Conservation (phyloP, 2,888 invertebrate species). For the Drosophila ezoana region DNA sequence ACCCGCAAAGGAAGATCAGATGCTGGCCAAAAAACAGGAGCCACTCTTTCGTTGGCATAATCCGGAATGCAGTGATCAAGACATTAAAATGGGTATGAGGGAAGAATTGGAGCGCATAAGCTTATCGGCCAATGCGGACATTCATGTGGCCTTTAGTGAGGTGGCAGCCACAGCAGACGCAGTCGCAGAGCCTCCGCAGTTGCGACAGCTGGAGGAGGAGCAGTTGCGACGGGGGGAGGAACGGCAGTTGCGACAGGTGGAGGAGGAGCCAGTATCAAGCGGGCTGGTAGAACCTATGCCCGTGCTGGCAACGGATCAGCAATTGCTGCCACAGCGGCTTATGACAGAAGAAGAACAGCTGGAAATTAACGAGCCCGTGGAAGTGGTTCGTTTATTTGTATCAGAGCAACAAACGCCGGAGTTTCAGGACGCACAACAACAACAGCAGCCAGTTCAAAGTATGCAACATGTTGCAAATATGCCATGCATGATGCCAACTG, state of each 20-base stretch:
- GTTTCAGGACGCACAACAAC: not conserved
- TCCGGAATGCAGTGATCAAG: slow-evolving; percentile 28
- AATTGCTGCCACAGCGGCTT: not conserved
- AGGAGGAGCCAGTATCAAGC: not conserved
- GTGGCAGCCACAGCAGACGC: not conserved
- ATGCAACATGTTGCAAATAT: slow-evolving; percentile 5
- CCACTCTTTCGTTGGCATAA: slow-evolving; percentile 57
- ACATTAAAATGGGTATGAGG: slow-evolving; percentile 34
- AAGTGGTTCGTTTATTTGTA: too few species aligned
- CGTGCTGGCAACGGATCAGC: not conserved
- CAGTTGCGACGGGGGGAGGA: too few species aligned
- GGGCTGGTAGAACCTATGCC: not conserved
- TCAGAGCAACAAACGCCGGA: not conserved
- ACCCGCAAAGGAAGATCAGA: not conserved
- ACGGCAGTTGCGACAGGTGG: not conserved
- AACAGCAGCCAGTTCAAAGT: slow-evolving; percentile 1
- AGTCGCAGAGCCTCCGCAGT: not conserved
- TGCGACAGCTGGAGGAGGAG: too few species aligned
- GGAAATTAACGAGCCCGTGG: not conserved
- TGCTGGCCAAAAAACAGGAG: not conserved
- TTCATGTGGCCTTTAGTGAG: slow-evolving; percentile 6
- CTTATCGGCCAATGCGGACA: slow-evolving; percentile 2
- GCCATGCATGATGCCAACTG: not conserved
- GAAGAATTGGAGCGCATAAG: slow-evolving; percentile 1
- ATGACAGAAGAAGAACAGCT: not conserved